Base-by-base conservation (phyloP, 2,888 invertebrate genomes). In the Acanthopleura granulata region DNA sequence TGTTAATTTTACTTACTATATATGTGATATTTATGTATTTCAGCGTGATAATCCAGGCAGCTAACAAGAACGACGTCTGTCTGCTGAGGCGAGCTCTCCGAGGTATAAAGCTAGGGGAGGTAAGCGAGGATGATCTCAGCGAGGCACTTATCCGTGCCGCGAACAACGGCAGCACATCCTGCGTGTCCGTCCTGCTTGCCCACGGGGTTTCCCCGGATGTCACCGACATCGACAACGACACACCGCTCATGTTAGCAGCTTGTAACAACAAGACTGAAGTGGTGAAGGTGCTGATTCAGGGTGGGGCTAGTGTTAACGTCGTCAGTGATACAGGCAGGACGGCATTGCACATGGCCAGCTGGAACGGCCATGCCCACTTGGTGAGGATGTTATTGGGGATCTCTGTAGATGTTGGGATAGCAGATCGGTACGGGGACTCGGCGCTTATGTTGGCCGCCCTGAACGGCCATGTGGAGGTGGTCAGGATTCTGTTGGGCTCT, bases 221-320 rank as follows among this genome's bases (percentile, higher is more conserved):
- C 9, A 79, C 78, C 16, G 82, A 84, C 73, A 49, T 75, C 51
- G 83, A 84, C 72, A 81, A 82, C 14, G 81, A 84, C 75, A 82
- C 81, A 0, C 78, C 83, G 3, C 75, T 84, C 27, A 81, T 81
- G 79, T 62, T 83, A 18, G 82, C 83, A 11, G 77, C 78, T 16
- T 57, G 77, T 73, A 82, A 83, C 73, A 76, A 79, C 69, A 77
- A 79, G 62, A 49, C 76, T 25, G 62, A 74, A 12, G 74, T 80
- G 16, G 77, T 78, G 3, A 71, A 76, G 15, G 71, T 77, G 49
- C 74, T 82, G 74, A 40, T 82, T 11, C 49, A 69, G 27, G 57
- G 57, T 15, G 76, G 78, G 6, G 75, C 78, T 71, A 75, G 79
- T 50, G 75, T 82, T 3, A 78, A 78, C 74, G 18, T 72, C n/a